These are phyloP conservation scores for Otis tarda DNA, from an alignment of 2,113 vertebrate species.

Conservation along the genomic window DNA sequence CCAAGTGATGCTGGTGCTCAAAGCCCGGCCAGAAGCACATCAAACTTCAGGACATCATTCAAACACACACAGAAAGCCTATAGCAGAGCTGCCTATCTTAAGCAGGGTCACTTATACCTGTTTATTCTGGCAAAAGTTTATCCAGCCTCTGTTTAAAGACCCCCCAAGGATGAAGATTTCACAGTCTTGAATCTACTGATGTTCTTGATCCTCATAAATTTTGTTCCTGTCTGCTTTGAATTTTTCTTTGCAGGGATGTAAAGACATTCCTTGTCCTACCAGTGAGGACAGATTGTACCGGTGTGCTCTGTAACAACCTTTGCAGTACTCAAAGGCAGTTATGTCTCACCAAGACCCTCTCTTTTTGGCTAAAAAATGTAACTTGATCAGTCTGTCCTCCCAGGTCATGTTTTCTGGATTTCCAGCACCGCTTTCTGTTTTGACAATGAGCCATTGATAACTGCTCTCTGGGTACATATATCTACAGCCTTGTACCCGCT, in stretches of 20 bases:
- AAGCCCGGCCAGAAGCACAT: background rate
- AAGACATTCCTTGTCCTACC: background rate
- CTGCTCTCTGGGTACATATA: conserved; percentile 33
- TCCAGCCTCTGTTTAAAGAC: conserved; percentile 21
- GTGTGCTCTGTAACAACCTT: background rate
- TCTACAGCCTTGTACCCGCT: conserved; percentile 8
- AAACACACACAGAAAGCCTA: background rate
- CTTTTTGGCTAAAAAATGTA: conserved; percentile 43
- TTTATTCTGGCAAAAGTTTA: background rate
- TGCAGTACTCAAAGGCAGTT: background rate
- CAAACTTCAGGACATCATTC: background rate
- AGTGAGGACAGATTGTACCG: background rate
- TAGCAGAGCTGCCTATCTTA: background rate
- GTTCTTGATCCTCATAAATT: background rate
- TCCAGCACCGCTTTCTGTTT: background rate
- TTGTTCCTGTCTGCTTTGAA: background rate
- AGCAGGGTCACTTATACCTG: background rate
- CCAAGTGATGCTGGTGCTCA: background rate
- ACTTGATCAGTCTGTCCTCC: conserved; percentile 34
- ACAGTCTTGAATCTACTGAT: background rate
- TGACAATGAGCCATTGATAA: conserved; percentile 61
- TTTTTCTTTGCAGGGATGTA: background rate
- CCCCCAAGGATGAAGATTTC: conserved; percentile 19
- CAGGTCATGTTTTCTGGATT: background rate
- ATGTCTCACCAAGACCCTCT: conserved; percentile 11